Conservation (phyloP, 2,888 invertebrate species). For the Yponomeuta malinellus region DNA sequence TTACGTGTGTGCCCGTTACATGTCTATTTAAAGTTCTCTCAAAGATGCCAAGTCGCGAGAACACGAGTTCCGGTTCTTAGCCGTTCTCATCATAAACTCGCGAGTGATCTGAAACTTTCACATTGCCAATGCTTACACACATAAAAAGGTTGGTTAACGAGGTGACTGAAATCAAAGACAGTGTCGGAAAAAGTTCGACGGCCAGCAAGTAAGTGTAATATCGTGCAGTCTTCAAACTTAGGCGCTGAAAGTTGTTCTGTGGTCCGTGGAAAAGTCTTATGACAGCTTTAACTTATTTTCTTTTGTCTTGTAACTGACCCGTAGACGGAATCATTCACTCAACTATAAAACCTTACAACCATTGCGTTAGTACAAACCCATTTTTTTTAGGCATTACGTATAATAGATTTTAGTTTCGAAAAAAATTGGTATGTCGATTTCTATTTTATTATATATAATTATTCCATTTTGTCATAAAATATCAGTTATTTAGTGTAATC, state of each 20-base stretch:
- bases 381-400: too few relatives aligned
- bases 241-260: background rate
- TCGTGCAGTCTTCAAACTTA: background rate
- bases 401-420: background rate
- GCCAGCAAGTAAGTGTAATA: background rate
- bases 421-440: too few relatives aligned
- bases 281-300: background rate
- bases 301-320: slow-evolving; percentile 3
- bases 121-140: background rate
- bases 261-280: background rate
- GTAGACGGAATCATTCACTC: slow-evolving; percentile 1
- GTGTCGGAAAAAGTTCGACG: background rate
- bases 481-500: too few relatives aligned
- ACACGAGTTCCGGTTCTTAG: too few relatives aligned
- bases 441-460: too few relatives aligned
- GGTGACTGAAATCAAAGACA: background rate
- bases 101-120: too few relatives aligned
- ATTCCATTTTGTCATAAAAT: too few relatives aligned
- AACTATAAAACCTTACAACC: background rate
- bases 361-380: too few relatives aligned
- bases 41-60: too few relatives aligned
- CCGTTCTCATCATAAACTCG: too few relatives aligned
- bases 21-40: too few relatives aligned
- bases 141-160: background rate
- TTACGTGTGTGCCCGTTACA: too few relatives aligned